Conservation (phyloP, 2,888 invertebrate genomes). For the Ferrisia virgata region DNA sequence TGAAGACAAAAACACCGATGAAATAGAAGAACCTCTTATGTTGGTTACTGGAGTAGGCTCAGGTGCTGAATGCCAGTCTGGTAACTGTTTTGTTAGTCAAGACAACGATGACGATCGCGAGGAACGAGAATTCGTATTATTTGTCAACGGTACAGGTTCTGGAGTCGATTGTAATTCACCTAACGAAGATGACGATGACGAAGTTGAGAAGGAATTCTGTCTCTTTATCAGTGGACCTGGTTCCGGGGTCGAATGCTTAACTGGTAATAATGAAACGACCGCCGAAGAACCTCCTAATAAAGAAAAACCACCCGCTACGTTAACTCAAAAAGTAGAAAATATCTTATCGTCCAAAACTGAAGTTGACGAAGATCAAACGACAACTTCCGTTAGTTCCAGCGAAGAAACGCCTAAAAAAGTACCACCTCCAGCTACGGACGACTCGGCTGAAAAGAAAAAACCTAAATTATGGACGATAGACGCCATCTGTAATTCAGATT, state of each 20-base stretch:
- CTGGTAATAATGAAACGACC: constrained; percentile 51
- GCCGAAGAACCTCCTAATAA: neutral
- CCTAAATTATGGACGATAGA: constrained; percentile 52
- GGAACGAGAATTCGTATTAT: constrained; percentile 55
- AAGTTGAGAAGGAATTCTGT: constrained; percentile 70
- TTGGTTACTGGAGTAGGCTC: constrained; percentile 69
- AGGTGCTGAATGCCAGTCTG: constrained; percentile 69
- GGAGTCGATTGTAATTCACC: constrained; percentile 73
- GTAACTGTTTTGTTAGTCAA: constrained; percentile 60
- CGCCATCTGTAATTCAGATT: constrained; percentile 50
- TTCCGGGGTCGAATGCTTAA: constrained; percentile 67
- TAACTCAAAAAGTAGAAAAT: constrained; percentile 38
- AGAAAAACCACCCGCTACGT: neutral
- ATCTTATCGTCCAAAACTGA: constrained; percentile 46
- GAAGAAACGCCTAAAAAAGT: constrained; percentile 5
- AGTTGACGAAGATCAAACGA: neutral
- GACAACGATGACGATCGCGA: constrained; percentile 33
- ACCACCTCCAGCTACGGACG: constrained; percentile 29
- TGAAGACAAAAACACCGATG: constrained; percentile 64
- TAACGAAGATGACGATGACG: constrained; percentile 60
- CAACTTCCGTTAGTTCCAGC: neutral
- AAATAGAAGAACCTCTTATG: constrained; percentile 69
- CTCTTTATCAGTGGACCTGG: constrained; percentile 71
- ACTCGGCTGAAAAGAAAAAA: constrained; percentile 48
- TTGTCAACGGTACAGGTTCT: constrained; percentile 68